Evolutionary conservation across 2,888 invertebrate genomes (phyloP).

Genomic region (Parasteatoda lunata): DNA sequence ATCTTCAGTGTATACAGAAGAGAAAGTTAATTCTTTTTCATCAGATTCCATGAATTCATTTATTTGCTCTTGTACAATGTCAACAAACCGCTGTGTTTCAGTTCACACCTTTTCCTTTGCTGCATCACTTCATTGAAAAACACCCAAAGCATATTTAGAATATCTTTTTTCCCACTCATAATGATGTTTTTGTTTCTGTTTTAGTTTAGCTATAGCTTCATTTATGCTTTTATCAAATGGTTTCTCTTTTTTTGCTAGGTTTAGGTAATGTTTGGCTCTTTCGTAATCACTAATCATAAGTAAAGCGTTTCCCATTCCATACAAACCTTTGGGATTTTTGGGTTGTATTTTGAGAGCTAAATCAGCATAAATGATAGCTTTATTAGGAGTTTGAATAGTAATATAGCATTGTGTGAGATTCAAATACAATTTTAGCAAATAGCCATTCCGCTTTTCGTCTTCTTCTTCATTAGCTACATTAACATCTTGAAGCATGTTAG

Average conservation of each 20-base stretch:
- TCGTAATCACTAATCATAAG: conserved; percentile 71
- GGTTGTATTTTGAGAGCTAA: conserved; percentile 75
- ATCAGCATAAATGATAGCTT: conserved; percentile 81
- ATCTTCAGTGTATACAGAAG: conserved; percentile 30
- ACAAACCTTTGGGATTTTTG: conserved; percentile 73
- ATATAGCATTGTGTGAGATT: conserved; percentile 85
- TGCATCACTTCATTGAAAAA: neutral
- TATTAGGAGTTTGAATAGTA: conserved; percentile 79
- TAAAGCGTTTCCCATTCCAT: conserved; percentile 72
- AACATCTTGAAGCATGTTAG: conserved; percentile 80
- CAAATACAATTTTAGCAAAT: conserved; percentile 81
- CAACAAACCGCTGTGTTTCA: conserved; percentile 27
- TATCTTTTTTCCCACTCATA: conserved; percentile 45
- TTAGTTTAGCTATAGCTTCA: conserved; percentile 43
- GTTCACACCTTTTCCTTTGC: neutral
- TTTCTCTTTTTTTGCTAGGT: conserved; percentile 70
- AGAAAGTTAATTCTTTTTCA: conserved; percentile 34
- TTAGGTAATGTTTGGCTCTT: conserved; percentile 70
- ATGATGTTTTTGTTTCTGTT: conserved; percentile 41
- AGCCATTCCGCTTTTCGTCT: conserved; percentile 79
- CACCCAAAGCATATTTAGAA: conserved; percentile 26
- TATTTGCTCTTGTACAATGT: conserved; percentile 7
- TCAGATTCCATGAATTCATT: conserved; percentile 26
- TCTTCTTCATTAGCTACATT: conserved; percentile 81
- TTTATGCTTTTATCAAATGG: conserved; percentile 61